These are phyloP conservation scores for Ochotona princeps DNA, from an alignment of 2,113 vertebrate genomes.

Conservation along the genomic window DNA sequence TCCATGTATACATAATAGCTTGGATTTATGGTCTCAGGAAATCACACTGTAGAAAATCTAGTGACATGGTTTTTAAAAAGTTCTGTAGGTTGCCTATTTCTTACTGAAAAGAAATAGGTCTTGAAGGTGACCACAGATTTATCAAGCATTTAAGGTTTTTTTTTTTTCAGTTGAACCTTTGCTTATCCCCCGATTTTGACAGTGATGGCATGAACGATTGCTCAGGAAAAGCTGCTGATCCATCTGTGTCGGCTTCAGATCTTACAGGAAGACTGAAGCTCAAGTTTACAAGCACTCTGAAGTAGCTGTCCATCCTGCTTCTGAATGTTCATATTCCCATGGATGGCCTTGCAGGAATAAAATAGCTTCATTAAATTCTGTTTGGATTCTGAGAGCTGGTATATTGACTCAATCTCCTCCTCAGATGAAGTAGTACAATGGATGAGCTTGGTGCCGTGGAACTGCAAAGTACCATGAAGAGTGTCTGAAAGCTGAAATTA, in stretches of 20 bases:
- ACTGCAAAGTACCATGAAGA: conserved; percentile 65
- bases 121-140: conserved; percentile 68
- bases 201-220: not conserved
- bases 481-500: conserved; percentile 62
- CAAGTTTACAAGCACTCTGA: not conserved
- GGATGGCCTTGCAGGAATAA: conserved; percentile 30
- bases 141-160: conserved; percentile 67
- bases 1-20: conserved; percentile 40
- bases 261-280: conserved; percentile 37
- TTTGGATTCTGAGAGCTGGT: conserved; percentile 34
- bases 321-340: not conserved
- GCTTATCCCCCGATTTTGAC: conserved; percentile 53
- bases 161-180: not conserved
- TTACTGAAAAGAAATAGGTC: conserved; percentile 73
- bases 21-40: conserved; percentile 67
- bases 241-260: not conserved
- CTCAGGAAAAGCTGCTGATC: conserved; percentile 3
- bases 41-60: conserved; percentile 62
- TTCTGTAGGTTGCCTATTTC: conserved; percentile 67
- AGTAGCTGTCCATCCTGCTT: not conserved
- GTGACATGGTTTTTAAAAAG: conserved; percentile 50
- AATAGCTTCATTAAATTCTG: not conserved
- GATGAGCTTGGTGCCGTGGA: conserved; percentile 27
- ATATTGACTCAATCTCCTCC: conserved; percentile 11
- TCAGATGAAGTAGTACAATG: not conserved